phyloP scores from a whole-genome alignment of 2,888 invertebrate genomes.

The Scaptomyza parva region DNA sequence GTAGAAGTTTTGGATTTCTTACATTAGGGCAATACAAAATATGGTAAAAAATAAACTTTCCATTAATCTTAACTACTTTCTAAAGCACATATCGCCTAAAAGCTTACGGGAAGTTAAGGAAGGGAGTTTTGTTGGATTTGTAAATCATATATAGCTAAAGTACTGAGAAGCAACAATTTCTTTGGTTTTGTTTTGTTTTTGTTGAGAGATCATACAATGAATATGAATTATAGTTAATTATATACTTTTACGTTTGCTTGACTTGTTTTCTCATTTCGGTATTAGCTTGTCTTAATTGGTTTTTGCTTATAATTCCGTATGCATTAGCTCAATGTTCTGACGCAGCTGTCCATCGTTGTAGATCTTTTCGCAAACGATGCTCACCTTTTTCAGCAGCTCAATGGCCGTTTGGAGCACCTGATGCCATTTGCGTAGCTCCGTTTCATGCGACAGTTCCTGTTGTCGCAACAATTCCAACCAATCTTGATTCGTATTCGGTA shows the following conservation, averaged over 20 bases:
- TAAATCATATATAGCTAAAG: constrained; percentile 19
- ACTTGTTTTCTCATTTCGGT: constrained; percentile 1
- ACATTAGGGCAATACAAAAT: not conserved
- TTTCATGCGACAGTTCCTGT: constrained; percentile 92
- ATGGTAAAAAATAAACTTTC: not conserved
- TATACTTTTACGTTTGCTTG: constrained; percentile 16
- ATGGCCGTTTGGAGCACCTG: constrained; percentile 90
- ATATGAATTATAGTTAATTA: constrained; percentile 54
- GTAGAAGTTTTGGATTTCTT: not conserved
- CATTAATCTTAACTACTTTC: not conserved
- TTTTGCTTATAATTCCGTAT: constrained; percentile 68
- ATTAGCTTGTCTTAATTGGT: constrained; percentile 26
- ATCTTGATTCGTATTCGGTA: constrained; percentile 91
- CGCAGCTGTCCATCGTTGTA: constrained; percentile 79
- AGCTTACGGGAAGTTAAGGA: constrained; percentile 1
- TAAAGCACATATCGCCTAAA: not conserved
- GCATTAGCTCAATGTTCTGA: constrained; percentile 81
- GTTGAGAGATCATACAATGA: constrained; percentile 55
- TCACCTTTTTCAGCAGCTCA: constrained; percentile 90
- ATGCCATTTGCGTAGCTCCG: constrained; percentile 94
- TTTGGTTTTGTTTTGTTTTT: constrained; percentile 37
- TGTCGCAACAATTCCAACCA: constrained; percentile 92
- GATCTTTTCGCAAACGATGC: constrained; percentile 84
- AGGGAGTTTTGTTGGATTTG: not conserved
- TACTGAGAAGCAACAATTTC: constrained; percentile 64